Conservation (phyloP, 2,113 vertebrate species). For the Burhinus bistriatus region DNA sequence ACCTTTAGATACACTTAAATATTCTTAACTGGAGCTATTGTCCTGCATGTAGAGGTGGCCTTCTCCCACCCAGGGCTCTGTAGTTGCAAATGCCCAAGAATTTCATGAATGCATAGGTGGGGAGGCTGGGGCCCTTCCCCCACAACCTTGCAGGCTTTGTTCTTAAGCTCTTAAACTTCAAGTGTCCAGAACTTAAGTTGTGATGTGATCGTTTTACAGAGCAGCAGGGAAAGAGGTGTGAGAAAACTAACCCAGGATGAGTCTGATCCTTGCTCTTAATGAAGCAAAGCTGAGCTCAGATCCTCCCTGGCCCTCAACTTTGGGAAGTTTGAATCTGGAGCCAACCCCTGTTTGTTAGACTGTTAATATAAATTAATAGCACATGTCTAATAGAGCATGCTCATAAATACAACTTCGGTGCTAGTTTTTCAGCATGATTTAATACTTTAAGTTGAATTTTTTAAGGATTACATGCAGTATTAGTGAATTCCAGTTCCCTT, state of each 20-base stretch:
- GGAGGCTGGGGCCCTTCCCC: background rate
- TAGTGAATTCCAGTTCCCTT: background rate
- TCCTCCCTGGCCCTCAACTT: background rate
- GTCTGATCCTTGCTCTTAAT: background rate
- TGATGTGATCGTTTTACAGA: background rate
- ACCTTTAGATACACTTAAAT: background rate
- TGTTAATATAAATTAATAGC: background rate
- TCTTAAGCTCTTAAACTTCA: background rate
- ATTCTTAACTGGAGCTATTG: background rate
- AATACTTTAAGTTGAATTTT: background rate
- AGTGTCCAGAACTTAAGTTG: background rate
- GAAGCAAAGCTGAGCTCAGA: background rate
- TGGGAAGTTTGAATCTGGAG: background rate
- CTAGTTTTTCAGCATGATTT: background rate
- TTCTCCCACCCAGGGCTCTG: background rate
- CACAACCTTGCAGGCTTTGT: background rate
- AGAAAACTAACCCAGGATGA: background rate
- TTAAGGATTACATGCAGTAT: background rate
- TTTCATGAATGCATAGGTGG: background rate
- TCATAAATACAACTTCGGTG: background rate
- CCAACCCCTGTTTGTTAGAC: background rate
- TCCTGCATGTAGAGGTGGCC: background rate
- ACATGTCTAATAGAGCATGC: background rate
- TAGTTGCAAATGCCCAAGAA: conserved; percentile 1
- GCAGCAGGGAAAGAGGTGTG: background rate